Evolutionary conservation across 2,888 invertebrate species (phyloP), one percentile per base, ranked within the genome.

Genomic region (Gryllus longicercus): DNA sequence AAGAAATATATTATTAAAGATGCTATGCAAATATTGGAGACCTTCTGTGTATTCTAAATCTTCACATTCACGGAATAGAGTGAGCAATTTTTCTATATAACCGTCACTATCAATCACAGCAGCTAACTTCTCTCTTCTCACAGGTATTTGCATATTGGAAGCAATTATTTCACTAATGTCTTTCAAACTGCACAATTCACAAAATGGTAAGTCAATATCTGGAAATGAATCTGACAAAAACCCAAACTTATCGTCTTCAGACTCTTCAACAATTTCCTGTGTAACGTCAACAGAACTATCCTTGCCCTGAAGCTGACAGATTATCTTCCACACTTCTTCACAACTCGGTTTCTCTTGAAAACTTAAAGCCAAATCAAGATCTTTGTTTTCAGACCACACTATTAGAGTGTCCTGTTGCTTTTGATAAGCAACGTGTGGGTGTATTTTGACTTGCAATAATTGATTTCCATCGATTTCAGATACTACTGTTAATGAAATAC

Each of bases 361-460:
- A n/a, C 63, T 63, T 14, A 63, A n/a, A 63, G 63, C 63, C 16
- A 63, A 10, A 63, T 63, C 63, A n/a, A 18, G n/a, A 63, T 63
- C n/a, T n/a, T 63, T 63, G 3, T 63, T n/a, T 63, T 63, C 63
- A 11, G 63, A 63, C 63, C 63, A 63, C n/a, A 63, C 63, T 63
- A 63, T 63, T 63, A 63, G n/a, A 63, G 63, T 63, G n/a, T 63
- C 63, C n/a, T 63, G 63, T 63, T 63, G 63, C 63, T 63, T 63
- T n/a, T 63, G 63, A 63, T 63, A 63, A 1, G 63, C 63, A n/a
- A 63, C n/a, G 63, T 63, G 63, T 18, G 63, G 63, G 14, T 63
- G 63, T 63, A 63, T 63, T 63, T 63, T 63, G 3, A 63, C 63
- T 63, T 63, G 63, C 63, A 63, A 63, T n/a, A 63, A 11, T 63